Evolutionary conservation across 1,140 invertebrate species (phyloP), one percentile per base, ranked within the genome.

Genomic region (Pseudobourletiella spinata): DNA sequence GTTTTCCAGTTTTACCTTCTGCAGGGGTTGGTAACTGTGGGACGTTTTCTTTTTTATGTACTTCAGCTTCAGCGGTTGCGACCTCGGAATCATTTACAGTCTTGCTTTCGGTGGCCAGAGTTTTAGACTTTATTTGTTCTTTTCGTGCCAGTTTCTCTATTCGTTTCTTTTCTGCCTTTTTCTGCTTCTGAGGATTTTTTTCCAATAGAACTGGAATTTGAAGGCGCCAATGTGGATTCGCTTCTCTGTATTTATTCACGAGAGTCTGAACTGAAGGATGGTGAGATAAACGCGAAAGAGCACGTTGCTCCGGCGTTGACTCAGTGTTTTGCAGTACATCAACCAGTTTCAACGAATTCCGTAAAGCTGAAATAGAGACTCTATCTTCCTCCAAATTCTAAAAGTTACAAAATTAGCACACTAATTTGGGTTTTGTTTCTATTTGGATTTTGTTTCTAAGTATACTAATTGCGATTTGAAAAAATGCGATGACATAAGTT

Each of bases 191-290:
- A n/a, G 55, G 61, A 2, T 16, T 46, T 30, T 58, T 65, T 56
- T 65, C 62, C 18, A 70, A 29, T n/a, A 70, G 35, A 24, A 70
- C 62, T 20, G 64, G 62, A 61, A 70, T 70, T 29, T 70, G 68
- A 3, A 64, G 42, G 25, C 63, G 59, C 68, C 68, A 70, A 35
- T 66, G 54, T 1, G 65, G 64, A 67, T 70, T 70, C 3, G 18
- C 16, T 26, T 62, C 57, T n/a, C 65, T 28, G 32, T 70, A 70
- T 20, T 59, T 32, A 11, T 55, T 42, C 15, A 70, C 68, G 56
- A 56, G 18, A 2, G 20, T 16, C 29, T 66, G 59, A 1, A 70
- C 46, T 0, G 44, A 24, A 4, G 39, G 25, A 28, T 63, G 57
- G 43, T 65, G 60, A 24, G 22, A 22, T 26, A 70, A 48, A 25